Base-by-base conservation (phyloP, 1,140 invertebrate genomes). In the Heliconius congener region DNA sequence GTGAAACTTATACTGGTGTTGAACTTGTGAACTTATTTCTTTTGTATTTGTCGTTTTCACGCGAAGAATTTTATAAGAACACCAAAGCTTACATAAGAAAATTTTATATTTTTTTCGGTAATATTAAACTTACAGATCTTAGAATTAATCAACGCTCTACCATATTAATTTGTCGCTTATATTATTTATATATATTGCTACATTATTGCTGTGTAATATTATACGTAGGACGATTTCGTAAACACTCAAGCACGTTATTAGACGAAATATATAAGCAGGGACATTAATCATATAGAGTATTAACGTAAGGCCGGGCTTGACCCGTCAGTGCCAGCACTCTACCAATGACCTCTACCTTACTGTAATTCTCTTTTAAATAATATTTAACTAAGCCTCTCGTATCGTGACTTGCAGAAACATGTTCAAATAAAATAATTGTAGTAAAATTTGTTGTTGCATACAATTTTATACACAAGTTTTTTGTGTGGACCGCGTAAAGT, bases 251-350 rank as follows among this genome's bases (percentile, higher is more conserved):
- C 60, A 66, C 60, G 60, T 66, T 66, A 66, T 30, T 66, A 66
- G 60, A 30, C 11, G 27, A 66, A 66, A 66, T 66, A 66, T 66
- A 66, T 66, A 27, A 66, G 60, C 60, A n/a, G 23, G 23, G 27
- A 66, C 60, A 66, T 66, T 66, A 66, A 66, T 66, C 60, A 66
- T 66, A 66, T 27, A 66, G 60, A 30, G 60, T 66, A 66, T 66
- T 66, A 66, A 27, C 27, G 60, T 66, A 66, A 66, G 60, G 60
- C 60, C 23, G 60, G 60, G 60, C 60, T 66, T 30, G 60, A 66
- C 60, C 60, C 60, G 60, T 66, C 57, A 66, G 19, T 66, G 57
- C 57, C 57, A 66, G 57, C 57, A 30, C 57, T 66, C 57, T 13
- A 66, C n/a, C 57, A 66, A 13, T 23, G 19, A 23, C 57, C 57